phyloP scores from a whole-genome alignment of 2,888 invertebrate genomes.

The Hydrotaea diabolus region DNA sequence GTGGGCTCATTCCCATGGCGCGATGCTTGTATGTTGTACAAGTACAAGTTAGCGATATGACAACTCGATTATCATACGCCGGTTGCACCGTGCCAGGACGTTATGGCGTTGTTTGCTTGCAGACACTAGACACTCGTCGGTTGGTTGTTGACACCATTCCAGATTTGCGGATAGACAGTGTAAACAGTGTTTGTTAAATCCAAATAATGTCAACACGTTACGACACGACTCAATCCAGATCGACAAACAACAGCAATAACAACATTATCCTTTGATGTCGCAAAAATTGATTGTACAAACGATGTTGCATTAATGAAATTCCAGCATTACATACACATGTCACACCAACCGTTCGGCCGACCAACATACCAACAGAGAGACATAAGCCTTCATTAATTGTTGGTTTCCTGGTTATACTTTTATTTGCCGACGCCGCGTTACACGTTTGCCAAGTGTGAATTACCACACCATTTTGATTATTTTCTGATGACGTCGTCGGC shows the following conservation, averaged over 20 bases:
- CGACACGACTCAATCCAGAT: not conserved
- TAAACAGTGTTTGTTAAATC: constrained; percentile 54
- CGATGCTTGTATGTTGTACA: no score
- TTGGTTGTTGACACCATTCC: constrained; percentile 47
- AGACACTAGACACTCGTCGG: no score
- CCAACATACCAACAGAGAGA: not conserved
- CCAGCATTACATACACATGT: constrained; percentile 39
- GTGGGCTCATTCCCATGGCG: not conserved
- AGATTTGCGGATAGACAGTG: constrained; percentile 54
- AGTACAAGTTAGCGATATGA: not conserved
- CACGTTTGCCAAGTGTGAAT: constrained; percentile 7
- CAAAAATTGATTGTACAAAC: constrained; percentile 43
- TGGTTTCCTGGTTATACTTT: constrained; percentile 58
- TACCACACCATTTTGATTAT: constrained; percentile 14
- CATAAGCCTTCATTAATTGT: constrained; percentile 53
- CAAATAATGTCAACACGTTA: constrained; percentile 60
- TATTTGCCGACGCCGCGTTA: not conserved
- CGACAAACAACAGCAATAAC: not conserved
- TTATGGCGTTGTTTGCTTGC: not conserved
- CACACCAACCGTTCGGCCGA: not conserved
- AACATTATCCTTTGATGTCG: constrained; percentile 59
- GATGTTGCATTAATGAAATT: constrained; percentile 59
- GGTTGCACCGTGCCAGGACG: no score
- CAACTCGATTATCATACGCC: constrained; percentile 18
- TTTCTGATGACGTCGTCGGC: not conserved